Evolutionary conservation across 1,140 invertebrate species (phyloP).

Genomic region (Copidosoma floridanum): DNA sequence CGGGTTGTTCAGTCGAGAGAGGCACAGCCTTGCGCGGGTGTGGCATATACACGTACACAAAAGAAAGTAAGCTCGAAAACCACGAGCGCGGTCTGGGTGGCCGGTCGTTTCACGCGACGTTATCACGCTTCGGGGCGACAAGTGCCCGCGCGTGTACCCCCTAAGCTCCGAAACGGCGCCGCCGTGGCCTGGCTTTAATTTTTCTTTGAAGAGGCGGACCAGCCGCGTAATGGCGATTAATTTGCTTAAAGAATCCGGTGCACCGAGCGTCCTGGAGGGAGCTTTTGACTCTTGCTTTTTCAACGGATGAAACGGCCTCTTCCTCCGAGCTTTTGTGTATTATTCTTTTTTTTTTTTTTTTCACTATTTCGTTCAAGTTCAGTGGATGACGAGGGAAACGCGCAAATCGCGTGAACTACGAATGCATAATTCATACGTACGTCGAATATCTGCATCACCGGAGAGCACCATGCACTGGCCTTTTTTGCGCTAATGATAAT

Average conservation of each 20-base stretch:
- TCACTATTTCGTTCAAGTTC: constrained; percentile 15
- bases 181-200: background rate
- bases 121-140: background rate
- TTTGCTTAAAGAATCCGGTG: background rate
- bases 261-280: background rate
- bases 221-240: background rate
- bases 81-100: background rate
- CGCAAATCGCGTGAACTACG: constrained; percentile 15
- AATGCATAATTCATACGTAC: constrained; percentile 20
- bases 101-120: constrained; percentile 1
- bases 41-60: background rate
- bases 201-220: background rate
- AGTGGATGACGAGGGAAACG: too few relatives aligned
- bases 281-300: too few relatives aligned
- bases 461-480: background rate
- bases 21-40: too few relatives aligned
- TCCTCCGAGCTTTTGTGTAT: too few relatives aligned
- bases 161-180: background rate
- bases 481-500: background rate
- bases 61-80: constrained; percentile 11
- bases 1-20: background rate
- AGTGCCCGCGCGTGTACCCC: background rate
- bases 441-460: too few relatives aligned
- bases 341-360: background rate
- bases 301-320: background rate